Conservation (phyloP, 2,113 vertebrate genomes). For the Sarotherodon lohbergeri region DNA sequence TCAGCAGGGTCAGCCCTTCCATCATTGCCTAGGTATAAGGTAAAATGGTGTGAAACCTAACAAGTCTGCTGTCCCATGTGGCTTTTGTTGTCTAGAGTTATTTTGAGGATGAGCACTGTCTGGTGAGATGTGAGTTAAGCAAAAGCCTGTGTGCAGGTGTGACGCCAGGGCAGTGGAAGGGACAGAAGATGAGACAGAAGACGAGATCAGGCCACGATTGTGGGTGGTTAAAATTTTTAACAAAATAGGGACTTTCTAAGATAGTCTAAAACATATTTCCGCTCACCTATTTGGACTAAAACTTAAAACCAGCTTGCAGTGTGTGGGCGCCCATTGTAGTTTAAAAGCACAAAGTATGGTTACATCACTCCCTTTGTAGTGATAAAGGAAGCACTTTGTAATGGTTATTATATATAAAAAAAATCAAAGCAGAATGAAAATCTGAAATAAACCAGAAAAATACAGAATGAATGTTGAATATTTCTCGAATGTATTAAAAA, state of each 20-base stretch:
- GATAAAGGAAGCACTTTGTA: not conserved
- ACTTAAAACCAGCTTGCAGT: not conserved
- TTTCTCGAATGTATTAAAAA: not conserved
- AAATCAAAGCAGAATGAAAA: not conserved
- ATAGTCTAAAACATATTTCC: not conserved
- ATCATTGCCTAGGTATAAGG: not conserved
- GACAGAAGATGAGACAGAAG: not conserved
- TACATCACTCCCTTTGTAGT: not conserved
- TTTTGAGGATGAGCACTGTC: not conserved
- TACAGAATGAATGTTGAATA: not conserved
- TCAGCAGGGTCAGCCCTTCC: not conserved
- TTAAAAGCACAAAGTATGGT: not conserved
- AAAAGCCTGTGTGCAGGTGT: not conserved
- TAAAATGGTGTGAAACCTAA: not conserved
- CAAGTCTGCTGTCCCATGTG: not conserved
- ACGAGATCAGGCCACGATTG: not conserved
- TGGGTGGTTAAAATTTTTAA: not conserved
- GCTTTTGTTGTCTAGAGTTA: constrained; percentile 8
- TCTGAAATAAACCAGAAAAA: not conserved
- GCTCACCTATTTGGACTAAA: not conserved
- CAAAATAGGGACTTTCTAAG: constrained; percentile 11
- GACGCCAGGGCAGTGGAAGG: not conserved
- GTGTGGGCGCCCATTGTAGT: not conserved
- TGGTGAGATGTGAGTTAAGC: not conserved
- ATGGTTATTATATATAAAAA: not conserved